Percentiles rank a stretch among this genome's conserved stretches.
Conservation (phyloP, 2,113 vertebrate species). For the Neopipo cinnamomea region DNA sequence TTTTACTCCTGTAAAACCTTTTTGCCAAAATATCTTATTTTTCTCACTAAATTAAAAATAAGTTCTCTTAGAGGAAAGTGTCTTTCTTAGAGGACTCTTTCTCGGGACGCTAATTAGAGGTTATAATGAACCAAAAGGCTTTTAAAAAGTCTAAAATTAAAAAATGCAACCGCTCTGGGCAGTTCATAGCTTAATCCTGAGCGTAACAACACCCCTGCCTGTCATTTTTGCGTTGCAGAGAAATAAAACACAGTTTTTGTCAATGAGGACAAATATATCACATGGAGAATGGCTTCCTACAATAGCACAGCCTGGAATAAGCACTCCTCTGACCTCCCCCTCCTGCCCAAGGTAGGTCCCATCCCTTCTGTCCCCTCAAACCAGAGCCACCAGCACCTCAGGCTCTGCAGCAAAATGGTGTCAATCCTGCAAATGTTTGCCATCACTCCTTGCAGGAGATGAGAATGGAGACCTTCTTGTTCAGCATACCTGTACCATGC, state of each 20-base stretch:
- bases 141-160: no score
- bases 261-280: background rate
- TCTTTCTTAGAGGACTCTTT: no score
- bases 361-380: accelerated
- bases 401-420: background rate
- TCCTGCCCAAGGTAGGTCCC: constrained; percentile 49
- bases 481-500: background rate
- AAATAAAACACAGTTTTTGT: constrained; percentile 36
- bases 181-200: no score
- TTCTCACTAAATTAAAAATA: no score
- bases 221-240: background rate
- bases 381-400: accelerated
- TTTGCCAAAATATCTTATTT: no score
- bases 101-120: no score
- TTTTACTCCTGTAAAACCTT: no score
- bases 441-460: constrained; percentile 25
- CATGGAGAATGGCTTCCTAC: constrained; percentile 49
- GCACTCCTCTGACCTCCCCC: constrained; percentile 35
- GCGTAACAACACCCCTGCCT: no score
- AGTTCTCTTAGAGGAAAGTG: no score
- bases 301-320: constrained; percentile 35
- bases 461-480: constrained; percentile 13
- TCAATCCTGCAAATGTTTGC: background rate
- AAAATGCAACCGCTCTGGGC: no score
- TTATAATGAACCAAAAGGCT: no score